Percentiles rank a stretch among this genome's conserved stretches.
Conservation (phyloP, 2,888 invertebrate genomes). For the Colostygia pectinataria region DNA sequence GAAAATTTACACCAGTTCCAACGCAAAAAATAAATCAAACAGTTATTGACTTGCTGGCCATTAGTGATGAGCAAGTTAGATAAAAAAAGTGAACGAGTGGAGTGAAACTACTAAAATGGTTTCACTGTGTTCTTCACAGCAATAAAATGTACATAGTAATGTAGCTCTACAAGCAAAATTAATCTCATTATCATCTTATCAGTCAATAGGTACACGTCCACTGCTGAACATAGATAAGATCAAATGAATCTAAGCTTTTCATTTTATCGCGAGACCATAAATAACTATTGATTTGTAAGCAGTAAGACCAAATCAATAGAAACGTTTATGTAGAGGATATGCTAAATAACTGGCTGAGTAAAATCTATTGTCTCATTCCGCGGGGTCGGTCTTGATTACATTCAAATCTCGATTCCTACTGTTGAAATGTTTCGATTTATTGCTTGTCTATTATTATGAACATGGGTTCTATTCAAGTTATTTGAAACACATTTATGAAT, state of each 20-base stretch:
- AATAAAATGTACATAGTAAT: too few species aligned
- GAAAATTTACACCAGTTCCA: too few species aligned
- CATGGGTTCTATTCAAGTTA: conserved; percentile 11
- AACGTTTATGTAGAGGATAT: not conserved
- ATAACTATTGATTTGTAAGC: not conserved
- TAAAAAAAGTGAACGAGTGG: too few species aligned
- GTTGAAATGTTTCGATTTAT: conserved; percentile 18
- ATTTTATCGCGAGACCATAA: not conserved
- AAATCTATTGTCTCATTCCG: conserved; percentile 14
- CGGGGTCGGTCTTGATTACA: conserved; percentile 6
- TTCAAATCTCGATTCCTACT: conserved; percentile 8
- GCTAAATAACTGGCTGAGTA: not conserved
- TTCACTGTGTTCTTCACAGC: too few species aligned
- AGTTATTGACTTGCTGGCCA: too few species aligned
- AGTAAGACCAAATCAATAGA: conserved; percentile 5
- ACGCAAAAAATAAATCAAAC: too few species aligned
- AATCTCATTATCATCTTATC: too few species aligned
- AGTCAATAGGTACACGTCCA: too few species aligned
- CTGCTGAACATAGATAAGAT: too few species aligned
- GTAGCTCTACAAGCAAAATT: too few species aligned
- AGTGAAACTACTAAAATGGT: too few species aligned
- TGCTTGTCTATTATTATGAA: conserved; percentile 6
- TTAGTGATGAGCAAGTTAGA: too few species aligned
- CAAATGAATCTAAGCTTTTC: conserved; percentile 6
- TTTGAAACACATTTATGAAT: conserved; percentile 11